Evolutionary conservation across 2,113 vertebrate species (phyloP).

Genomic region (Sinocyclocheilus rhinocerous): DNA sequence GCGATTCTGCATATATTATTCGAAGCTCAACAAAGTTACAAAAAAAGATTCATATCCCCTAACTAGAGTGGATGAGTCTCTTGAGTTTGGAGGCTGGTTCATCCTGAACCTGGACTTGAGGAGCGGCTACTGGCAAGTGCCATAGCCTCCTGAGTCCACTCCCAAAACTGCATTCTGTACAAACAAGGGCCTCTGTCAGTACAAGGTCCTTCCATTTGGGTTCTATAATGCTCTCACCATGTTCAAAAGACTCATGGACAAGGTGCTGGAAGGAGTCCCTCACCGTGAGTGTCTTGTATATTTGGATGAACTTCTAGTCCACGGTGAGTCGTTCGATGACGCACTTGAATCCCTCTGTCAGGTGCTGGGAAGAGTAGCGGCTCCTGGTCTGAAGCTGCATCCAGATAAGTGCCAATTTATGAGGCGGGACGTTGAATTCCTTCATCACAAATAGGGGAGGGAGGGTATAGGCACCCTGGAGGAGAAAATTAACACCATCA

Average conservation of each 20-base stretch:
- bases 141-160: neutral
- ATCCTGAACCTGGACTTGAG: neutral
- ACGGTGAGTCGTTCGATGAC: neutral
- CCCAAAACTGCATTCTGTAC: neutral
- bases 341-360: neutral
- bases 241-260: neutral
- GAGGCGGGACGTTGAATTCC: constrained; percentile 11
- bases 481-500: too few relatives aligned
- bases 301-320: constrained; percentile 28
- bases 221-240: neutral
- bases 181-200: neutral
- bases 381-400: constrained; percentile 39
- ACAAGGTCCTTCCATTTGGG: neutral
- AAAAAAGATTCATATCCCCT: too few relatives aligned
- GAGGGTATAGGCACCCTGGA: neutral
- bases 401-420: constrained; percentile 45
- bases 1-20: neutral
- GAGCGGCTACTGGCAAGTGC: neutral
- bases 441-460: constrained; percentile 11
- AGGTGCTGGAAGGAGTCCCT: neutral
- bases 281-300: constrained; percentile 11
- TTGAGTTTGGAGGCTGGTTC: neutral
- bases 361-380: constrained; percentile 20
- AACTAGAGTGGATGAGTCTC: neutral
- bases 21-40: too few relatives aligned